A percentile compares a stretch with the other conserved stretches of the same genome.
Conservation (phyloP, 2,797 vertebrate species). For the Pachyuromys duprasi region DNA sequence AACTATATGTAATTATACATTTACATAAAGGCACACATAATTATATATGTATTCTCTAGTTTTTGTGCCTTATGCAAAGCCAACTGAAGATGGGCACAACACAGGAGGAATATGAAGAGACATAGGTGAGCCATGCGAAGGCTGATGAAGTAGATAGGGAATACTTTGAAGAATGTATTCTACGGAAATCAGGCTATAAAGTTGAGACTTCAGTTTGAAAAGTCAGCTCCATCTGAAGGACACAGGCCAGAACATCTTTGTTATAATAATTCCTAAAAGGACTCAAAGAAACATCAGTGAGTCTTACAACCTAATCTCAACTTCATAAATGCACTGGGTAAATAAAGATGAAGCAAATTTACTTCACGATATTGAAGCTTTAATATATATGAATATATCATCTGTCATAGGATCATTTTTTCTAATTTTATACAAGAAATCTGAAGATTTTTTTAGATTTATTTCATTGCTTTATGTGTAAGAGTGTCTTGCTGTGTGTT, state of each 20-base stretch:
- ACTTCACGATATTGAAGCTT: neutral
- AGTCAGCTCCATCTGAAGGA: neutral
- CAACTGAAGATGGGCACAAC: neutral
- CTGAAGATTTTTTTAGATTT: neutral
- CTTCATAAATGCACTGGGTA: neutral
- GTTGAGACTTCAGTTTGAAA: neutral
- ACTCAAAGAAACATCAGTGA: neutral
- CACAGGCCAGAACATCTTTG: neutral
- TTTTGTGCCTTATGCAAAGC: neutral
- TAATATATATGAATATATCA: neutral
- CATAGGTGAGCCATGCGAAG: neutral
- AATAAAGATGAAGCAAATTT: conserved; percentile 14
- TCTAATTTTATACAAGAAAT: neutral
- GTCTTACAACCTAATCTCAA: neutral
- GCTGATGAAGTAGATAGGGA: neutral
- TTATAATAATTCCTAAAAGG: neutral
- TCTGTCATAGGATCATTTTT: neutral
- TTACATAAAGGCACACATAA: neutral
- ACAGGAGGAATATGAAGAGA: neutral
- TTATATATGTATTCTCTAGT: neutral
- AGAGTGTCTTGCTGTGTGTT: neutral
- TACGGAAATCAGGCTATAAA: neutral
- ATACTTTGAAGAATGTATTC: neutral
- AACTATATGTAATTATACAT: conserved; percentile 12
- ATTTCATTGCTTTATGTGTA: neutral